Conservation (phyloP, 2,797 vertebrate species). For the Paramormyrops hopkinsi region DNA sequence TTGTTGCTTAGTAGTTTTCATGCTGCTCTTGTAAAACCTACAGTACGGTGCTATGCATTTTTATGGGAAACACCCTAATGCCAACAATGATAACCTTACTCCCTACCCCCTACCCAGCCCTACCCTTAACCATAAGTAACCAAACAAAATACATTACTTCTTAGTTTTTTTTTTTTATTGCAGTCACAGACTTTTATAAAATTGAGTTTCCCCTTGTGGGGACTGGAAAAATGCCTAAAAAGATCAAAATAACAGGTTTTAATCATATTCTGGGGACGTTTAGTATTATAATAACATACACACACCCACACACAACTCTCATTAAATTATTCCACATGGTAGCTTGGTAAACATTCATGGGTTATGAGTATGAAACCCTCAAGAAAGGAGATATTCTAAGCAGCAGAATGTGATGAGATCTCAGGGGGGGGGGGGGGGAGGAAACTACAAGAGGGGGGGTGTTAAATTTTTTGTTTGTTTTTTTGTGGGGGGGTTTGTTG, state of each 20-base stretch:
- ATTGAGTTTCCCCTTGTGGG: not conserved
- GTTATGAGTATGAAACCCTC: not conserved
- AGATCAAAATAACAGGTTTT: not conserved
- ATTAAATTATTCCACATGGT: not conserved
- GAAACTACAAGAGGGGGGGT: not conserved
- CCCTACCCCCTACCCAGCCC: not conserved
- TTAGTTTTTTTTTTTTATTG: not conserved
- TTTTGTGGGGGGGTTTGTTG: not conserved
- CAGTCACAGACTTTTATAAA: not conserved
- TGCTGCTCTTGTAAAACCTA: not conserved
- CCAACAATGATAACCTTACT: not conserved
- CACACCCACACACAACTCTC: not conserved
- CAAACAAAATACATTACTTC: not conserved
- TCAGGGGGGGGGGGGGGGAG: not conserved
- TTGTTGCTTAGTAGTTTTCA: not conserved
- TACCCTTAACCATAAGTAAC: not conserved
- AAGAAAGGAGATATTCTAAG: not conserved
- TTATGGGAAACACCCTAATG: not conserved
- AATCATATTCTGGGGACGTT: not conserved
- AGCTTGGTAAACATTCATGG: not conserved
- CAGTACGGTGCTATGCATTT: no score
- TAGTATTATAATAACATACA: not conserved
- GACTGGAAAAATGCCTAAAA: not conserved
- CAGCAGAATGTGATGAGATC: not conserved
- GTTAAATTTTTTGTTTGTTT: not conserved